Evolutionary conservation across 2,797 vertebrate species (phyloP).

Genomic region (Rachycentron canadum): DNA sequence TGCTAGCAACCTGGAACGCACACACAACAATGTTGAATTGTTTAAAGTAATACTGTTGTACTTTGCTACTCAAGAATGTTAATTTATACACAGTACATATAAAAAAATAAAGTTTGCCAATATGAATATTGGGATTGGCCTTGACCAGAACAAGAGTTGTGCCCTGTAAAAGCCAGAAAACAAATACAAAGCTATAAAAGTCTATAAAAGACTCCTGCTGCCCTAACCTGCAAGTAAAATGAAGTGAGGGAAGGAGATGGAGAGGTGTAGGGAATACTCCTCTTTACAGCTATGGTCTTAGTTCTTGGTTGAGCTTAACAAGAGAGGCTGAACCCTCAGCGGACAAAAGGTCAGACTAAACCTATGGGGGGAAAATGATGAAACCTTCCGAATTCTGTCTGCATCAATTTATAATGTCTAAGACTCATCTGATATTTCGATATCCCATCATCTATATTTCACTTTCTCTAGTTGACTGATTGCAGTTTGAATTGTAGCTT

Average conservation of each 20-base stretch:
- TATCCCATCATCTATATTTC: conserved; percentile 18
- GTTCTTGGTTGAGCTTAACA: conserved; percentile 41
- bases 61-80: too few species aligned
- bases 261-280: conserved; percentile 6
- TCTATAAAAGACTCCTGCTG: not conserved
- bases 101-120: too few species aligned
- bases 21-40: too few species aligned
- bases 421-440: conserved; percentile 24
- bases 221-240: conserved; percentile 25
- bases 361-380: conserved; percentile 44
- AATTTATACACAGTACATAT: too few species aligned
- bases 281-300: conserved; percentile 27
- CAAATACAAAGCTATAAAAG: not conserved
- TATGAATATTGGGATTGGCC: conserved; percentile 3
- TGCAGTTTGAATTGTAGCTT: conserved; percentile 12
- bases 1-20: too few species aligned
- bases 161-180: conserved; percentile 21
- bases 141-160: not conserved
- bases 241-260: not conserved
- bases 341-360: conserved; percentile 34
- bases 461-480: conserved; percentile 28
- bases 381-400: conserved; percentile 20
- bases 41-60: too few species aligned
- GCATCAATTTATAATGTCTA: conserved; percentile 47
- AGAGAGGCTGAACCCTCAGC: conserved; percentile 32